Evolutionary conservation across 1,140 invertebrate genomes (phyloP), one percentile per base, ranked within the genome.

Genomic region (Drosophila busckii): DNA sequence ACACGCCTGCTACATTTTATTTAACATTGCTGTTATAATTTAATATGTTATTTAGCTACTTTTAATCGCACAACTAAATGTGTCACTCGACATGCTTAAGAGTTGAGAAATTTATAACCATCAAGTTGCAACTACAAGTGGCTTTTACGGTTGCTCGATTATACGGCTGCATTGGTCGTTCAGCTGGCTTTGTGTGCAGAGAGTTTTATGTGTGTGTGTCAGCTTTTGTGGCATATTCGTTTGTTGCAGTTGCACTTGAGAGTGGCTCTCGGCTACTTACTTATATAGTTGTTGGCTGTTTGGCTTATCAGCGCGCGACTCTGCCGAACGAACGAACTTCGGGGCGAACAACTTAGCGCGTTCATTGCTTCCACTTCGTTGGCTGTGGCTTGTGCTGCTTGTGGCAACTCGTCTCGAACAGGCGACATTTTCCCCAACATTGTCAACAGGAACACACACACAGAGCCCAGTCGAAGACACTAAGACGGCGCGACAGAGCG

Each of bases 341-440:
- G 66, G 67, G n/a, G n/a, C n/a, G 62, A 70, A 80, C 67, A 78
- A 78, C 71, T 78, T 80, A 71, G 78, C 68, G 42, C 61, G 68
- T 78, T 78, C 71, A 78, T 78, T 78, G 71, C 76, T 78, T 78
- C 73, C 73, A 78, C 67, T 76, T 78, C 67, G 71, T 73, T 78
- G 26, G 20, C 53, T 28, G 15, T 16, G 10, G 45, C 25, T 29
- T 46, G 58, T 31, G 15, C 34, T 31, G 15, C 12, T 8, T 9
- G 16, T 15, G 5, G 20, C 19, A 19, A 37, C 12, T 35, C 50
- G 42, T 59, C 63, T 25, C 20, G 2, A 13, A 8, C 35, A 16
- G 55, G n/a, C 48, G 34, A 45, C 49, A 40, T 22, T 62, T 58
- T 45, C 45, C 5, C 20, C 38, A 20, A 23, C 25, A 48, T 54